These are phyloP conservation scores for Chrysochloris asiatica DNA, from an alignment of 2,113 vertebrate species.

Conservation along the genomic window DNA sequence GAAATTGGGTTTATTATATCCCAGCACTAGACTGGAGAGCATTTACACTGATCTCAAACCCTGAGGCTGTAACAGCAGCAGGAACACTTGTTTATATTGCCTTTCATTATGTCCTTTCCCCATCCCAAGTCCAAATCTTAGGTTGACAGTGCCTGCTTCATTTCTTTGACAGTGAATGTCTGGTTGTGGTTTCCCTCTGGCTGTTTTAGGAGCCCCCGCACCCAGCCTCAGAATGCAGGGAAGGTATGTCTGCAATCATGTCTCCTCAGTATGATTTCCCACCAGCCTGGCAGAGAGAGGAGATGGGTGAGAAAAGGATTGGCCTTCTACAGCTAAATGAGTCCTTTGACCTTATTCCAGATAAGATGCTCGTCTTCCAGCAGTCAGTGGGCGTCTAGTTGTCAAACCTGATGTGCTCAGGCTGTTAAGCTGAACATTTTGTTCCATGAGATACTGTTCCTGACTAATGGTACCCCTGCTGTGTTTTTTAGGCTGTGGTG, in stretches of 20 bases:
- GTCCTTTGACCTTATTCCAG: neutral
- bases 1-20: neutral
- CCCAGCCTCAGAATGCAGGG: neutral
- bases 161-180: slow-evolving; percentile 1
- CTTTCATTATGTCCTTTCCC: neutral
- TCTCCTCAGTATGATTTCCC: neutral
- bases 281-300: neutral
- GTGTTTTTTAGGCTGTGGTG: slow-evolving; percentile 91
- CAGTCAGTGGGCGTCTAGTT: neutral
- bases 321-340: neutral
- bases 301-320: neutral
- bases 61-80: neutral
- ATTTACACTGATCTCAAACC: neutral
- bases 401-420: neutral
- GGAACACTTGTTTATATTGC: neutral
- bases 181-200: neutral
- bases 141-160: neutral
- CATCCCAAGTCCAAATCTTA: neutral
- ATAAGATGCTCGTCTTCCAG: neutral
- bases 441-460: neutral
- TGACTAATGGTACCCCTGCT: neutral
- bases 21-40: neutral
- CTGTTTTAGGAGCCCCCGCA: neutral
- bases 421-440: neutral
- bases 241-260: neutral